Percentiles rank a stretch among this genome's conserved stretches.
phyloP scores from a whole-genome alignment of 1,140 invertebrate species.

The Apis florea region DNA sequence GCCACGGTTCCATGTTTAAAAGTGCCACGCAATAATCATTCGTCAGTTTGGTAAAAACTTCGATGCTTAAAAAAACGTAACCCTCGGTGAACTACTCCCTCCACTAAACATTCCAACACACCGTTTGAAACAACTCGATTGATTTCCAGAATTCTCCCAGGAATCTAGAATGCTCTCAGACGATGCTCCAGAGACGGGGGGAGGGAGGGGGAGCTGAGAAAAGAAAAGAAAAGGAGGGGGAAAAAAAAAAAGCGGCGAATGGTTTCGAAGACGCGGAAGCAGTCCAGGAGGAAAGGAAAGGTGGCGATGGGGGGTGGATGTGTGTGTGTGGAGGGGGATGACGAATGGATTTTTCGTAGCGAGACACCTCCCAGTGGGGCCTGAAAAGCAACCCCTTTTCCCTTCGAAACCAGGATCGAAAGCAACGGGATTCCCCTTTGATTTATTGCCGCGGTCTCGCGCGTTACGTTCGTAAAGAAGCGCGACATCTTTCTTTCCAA shows the following conservation, averaged over 20 bases:
- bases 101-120: too few species aligned
- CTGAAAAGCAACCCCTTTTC: constrained; percentile 41
- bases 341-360: constrained; percentile 56
- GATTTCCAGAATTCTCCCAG: too few species aligned
- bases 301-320: neutral
- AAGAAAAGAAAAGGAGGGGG: too few species aligned
- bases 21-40: too few species aligned
- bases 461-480: constrained; percentile 32
- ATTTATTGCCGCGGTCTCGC: constrained; percentile 54
- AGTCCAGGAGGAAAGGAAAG: neutral
- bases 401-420: constrained; percentile 38
- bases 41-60: too few species aligned
- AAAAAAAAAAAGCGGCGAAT: neutral
- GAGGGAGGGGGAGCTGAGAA: too few species aligned
- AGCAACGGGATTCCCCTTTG: constrained; percentile 54
- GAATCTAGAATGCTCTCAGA: neutral
- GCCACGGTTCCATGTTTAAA: too few species aligned
- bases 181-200: neutral
- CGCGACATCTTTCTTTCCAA: constrained; percentile 45
- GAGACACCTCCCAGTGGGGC: constrained; percentile 44
- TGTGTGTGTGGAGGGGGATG: constrained; percentile 30
- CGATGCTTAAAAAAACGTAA: too few species aligned
- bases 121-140: too few species aligned
- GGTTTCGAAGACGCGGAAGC: constrained; percentile 30
- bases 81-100: too few species aligned